A percentile compares a stretch with the other conserved stretches of the same genome.
Evolutionary conservation across 2,113 vertebrate genomes (phyloP).

Genomic region (Chloroceryle aenea): DNA sequence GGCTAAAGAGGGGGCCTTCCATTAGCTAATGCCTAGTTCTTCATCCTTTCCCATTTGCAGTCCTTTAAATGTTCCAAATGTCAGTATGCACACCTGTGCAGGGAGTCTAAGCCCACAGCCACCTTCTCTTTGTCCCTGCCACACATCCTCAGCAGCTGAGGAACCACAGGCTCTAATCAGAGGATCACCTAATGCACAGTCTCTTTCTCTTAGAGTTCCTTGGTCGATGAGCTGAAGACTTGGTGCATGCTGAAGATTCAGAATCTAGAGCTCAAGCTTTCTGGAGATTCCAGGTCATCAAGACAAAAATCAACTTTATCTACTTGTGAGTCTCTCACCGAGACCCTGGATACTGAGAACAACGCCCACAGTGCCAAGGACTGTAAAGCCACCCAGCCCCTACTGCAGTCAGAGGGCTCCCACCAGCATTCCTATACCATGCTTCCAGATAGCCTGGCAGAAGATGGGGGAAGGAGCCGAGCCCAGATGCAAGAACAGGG

Average conservation of each 20-base stretch:
- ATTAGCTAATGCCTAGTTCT: neutral
- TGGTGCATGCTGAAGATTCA: constrained; percentile 96
- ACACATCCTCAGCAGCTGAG: neutral
- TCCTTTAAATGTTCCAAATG: neutral
- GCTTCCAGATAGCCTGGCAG: constrained; percentile 5
- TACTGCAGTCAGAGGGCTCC: constrained; percentile 28
- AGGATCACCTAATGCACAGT: neutral
- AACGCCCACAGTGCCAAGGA: constrained; percentile 46
- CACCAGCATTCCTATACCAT: constrained; percentile 61
- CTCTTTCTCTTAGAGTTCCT: constrained; percentile 80
- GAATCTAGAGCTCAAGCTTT: constrained; percentile 86
- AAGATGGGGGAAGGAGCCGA: constrained; percentile 10
- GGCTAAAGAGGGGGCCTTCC: neutral
- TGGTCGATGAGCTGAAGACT: constrained; percentile 91
- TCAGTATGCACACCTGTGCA: neutral
- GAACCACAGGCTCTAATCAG: neutral
- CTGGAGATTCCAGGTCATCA: constrained; percentile 78
- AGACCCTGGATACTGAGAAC: constrained; percentile 64
- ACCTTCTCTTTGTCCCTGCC: neutral
- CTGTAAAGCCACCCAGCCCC: neutral
- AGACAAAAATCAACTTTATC: constrained; percentile 80
- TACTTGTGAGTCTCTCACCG: constrained; percentile 75
- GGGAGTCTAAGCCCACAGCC: neutral
- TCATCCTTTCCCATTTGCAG: neutral
- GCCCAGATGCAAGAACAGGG: constrained; percentile 33